Percentiles rank a stretch among this genome's conserved stretches.
These are phyloP conservation scores for Megalopta genalis DNA, from an alignment of 1,140 invertebrate genomes.

Conservation along the genomic window DNA sequence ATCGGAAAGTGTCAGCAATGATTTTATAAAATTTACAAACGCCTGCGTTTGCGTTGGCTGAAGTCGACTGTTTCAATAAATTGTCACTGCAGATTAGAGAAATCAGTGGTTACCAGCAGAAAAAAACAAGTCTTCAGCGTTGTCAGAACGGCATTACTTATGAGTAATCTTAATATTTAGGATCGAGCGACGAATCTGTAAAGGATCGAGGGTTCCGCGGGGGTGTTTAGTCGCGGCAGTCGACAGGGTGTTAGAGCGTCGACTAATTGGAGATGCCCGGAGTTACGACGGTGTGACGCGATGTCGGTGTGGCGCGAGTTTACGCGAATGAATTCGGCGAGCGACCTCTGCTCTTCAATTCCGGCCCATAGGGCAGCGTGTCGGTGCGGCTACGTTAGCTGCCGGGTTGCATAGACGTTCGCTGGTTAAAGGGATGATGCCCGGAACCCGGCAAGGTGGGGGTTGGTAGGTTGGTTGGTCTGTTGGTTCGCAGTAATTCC, in stretches of 20 bases:
- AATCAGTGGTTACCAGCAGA: too few species aligned
- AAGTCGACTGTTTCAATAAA: too few species aligned
- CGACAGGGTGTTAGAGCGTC: constrained; percentile 19
- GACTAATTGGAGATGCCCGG: constrained; percentile 76
- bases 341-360: constrained; percentile 74
- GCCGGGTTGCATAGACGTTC: not conserved
- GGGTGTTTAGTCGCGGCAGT: too few species aligned
- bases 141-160: too few species aligned
- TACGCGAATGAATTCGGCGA: constrained; percentile 69
- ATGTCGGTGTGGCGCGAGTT: constrained; percentile 13
- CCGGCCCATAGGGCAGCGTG: constrained; percentile 66
- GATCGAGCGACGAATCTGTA: not conserved
- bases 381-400: constrained; percentile 54
- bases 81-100: too few species aligned
- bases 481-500: constrained; percentile 32
- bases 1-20: too few species aligned
- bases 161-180: too few species aligned
- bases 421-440: constrained; percentile 51
- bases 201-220: not conserved
- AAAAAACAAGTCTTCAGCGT: too few species aligned
- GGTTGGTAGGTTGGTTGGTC: not conserved
- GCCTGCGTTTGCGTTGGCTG: too few species aligned
- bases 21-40: too few species aligned
- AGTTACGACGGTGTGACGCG: constrained; percentile 62
- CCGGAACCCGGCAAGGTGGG: too few species aligned